Base-by-base conservation (phyloP, 30 jellyfish, hydroid and myxozoan species). In the Mastigias papua region DNA sequence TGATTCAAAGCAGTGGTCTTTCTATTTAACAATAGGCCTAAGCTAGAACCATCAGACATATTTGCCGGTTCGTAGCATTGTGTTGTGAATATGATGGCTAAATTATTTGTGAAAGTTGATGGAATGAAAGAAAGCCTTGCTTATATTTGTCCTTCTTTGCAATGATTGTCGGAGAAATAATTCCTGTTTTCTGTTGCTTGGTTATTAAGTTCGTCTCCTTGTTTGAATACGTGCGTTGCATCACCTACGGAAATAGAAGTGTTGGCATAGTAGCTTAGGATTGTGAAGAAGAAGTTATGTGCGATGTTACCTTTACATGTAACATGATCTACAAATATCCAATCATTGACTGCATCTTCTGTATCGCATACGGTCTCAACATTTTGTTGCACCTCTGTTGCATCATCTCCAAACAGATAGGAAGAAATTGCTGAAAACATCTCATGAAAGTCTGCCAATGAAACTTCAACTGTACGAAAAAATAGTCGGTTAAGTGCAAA, bases 401-500 rank as follows among this genome's bases (percentile, higher is more conserved):
- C 76, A 25, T 86, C 96, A 31, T 81, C 93, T 26, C 98, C 98
- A 91, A 97, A 94, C 76, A 94, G 66, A 61, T 89, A 94, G 42
- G 98, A 60, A 9, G 97, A 72, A 30, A 94, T 50, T 11, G 96
- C 98, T 16, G 98, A 89, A 54, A 94, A 82, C 98, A 94, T 94
- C 86, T 77, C 78, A 86, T 37, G 63, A 42, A 76, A 1, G 19
- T 28, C 48, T 51, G 63, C 25, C 17, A 11, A 28, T 48, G 20
- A 19, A 2, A 28, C 33, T 72, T 35, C 65, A 33, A 15, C 10
- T 3, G 66, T 15, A 48, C 83, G 28, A 26, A 72, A 69, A 69
- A 30, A 72, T 3, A 37, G 68, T 33, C 7, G n/a, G 21, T 34
- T 5, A 27, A 27, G 1, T n/a, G 35, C 42, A 11, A 20, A 22